Percentiles rank a stretch among this genome's conserved stretches.
Evolutionary conservation across 2,888 invertebrate species (phyloP).

Genomic region (Oeneis ivallda): DNA sequence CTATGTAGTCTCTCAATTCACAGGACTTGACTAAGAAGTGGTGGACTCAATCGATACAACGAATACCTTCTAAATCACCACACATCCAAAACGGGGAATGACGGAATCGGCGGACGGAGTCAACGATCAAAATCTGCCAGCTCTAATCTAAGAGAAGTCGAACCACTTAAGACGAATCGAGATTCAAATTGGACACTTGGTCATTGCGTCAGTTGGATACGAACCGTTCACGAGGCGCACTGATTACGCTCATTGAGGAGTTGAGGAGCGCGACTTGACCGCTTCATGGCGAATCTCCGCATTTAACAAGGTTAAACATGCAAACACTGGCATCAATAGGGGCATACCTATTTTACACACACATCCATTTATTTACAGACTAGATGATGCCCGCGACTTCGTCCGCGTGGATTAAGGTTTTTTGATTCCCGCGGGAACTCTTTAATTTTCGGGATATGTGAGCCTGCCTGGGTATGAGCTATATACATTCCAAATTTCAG

Average conservation of each 20-base stretch:
- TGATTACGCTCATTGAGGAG: slow-evolving; percentile 72
- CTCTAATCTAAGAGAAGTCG: slow-evolving; percentile 72
- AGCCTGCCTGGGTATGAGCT: too few species aligned
- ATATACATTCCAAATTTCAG: too few species aligned
- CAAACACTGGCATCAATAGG: slow-evolving; percentile 33
- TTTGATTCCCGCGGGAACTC: too few species aligned
- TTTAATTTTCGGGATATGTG: too few species aligned
- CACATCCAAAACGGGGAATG: slow-evolving; percentile 18
- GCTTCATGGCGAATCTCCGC: slow-evolving; percentile 66
- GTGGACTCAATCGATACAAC: slow-evolving; percentile 3
- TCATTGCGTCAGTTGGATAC: slow-evolving; percentile 73
- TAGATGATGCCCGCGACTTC: too few species aligned
- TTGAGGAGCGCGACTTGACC: slow-evolving; percentile 64
- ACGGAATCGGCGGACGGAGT: slow-evolving; percentile 16
- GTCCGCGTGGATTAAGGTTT: too few species aligned
- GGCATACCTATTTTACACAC: not conserved
- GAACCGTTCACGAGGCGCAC: slow-evolving; percentile 62
- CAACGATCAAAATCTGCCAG: slow-evolving; percentile 42
- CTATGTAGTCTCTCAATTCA: not conserved
- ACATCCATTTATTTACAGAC: too few species aligned
- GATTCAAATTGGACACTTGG: slow-evolving; percentile 77
- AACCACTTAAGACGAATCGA: slow-evolving; percentile 72
- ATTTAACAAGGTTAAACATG: slow-evolving; percentile 59
- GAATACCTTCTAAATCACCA: slow-evolving; percentile 12
- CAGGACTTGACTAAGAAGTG: not conserved